A percentile compares a stretch with the other conserved stretches of the same genome.
These are phyloP conservation scores for Thera obeliscata DNA, from an alignment of 2,888 invertebrate species.

Conservation along the genomic window DNA sequence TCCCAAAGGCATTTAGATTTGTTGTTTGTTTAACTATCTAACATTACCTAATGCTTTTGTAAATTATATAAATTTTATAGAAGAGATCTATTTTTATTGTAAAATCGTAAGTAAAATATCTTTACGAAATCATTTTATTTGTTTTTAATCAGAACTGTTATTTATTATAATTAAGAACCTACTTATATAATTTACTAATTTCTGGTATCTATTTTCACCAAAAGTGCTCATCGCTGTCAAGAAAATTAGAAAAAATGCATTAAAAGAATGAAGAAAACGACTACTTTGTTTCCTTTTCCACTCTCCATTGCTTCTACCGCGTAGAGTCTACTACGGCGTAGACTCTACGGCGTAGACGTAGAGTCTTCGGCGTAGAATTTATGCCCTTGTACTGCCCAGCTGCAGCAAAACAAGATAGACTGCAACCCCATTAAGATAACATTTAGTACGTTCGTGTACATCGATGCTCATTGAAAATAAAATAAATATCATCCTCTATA, in stretches of 20 bases:
- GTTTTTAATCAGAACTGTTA: conserved; percentile 75
- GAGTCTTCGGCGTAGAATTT: no score
- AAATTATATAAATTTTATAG: conserved; percentile 84
- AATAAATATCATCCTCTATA: no score
- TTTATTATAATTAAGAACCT: conserved; percentile 56
- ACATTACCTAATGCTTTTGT: conserved; percentile 76
- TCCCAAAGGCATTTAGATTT: conserved; percentile 80
- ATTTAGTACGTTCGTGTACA: no score
- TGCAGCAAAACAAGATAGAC: no score
- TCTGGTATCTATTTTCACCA: conserved; percentile 86
- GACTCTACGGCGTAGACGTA: no score
- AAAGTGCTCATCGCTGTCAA: conserved; percentile 89
- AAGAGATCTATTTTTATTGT: conserved; percentile 85
- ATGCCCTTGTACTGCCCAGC: no score
- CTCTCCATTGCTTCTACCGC: neutral
- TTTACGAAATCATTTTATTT: conserved; percentile 65
- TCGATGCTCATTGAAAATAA: no score
- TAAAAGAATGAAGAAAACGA: conserved; percentile 82
- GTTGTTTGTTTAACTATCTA: conserved; percentile 74
- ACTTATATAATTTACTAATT: conserved; percentile 70
- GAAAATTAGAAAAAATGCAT: conserved; percentile 85
- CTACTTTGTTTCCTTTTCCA: conserved; percentile 56
- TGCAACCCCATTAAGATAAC: no score
- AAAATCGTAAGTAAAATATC: conserved; percentile 70
- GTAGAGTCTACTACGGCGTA: no score